Conservation (phyloP, 2,113 vertebrate genomes). For the Acinonyx jubatus region DNA sequence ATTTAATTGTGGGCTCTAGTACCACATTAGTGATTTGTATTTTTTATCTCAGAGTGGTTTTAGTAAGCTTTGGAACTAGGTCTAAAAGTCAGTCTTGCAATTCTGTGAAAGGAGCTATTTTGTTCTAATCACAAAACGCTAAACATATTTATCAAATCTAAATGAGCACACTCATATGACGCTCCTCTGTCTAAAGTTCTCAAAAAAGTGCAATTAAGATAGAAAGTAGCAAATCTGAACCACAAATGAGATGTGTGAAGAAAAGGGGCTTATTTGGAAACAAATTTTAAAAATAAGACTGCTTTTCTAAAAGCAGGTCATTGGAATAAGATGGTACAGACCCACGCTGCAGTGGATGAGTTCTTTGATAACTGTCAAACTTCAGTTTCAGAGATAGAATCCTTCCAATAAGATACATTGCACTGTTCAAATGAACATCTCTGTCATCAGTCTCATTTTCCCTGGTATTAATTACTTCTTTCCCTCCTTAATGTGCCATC, state of each 20-base stretch:
- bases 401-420: not conserved
- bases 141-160: conserved; percentile 48
- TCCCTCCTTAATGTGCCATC: not conserved
- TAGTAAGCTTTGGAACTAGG: conserved; percentile 33
- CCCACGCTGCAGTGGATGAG: not conserved
- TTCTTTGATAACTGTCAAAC: not conserved
- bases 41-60: conserved; percentile 55
- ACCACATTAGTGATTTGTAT: conserved; percentile 69
- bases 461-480: not conserved
- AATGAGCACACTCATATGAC: conserved; percentile 9
- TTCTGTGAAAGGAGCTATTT: not conserved
- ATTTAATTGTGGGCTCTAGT: conserved; percentile 71
- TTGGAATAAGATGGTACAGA: not conserved
- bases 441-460: not conserved
- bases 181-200: not conserved
- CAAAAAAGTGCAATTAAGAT: conserved; percentile 40
- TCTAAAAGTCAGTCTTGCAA: conserved; percentile 41
- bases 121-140: conserved; percentile 43
- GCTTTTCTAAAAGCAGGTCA: conserved; percentile 41
- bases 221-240: conserved; percentile 37
- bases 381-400: not conserved
- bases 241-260: not conserved
- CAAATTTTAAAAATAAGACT: not conserved
- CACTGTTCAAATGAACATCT: not conserved
- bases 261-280: conserved; percentile 44